Conservation (phyloP, 2,888 invertebrate species). For the Thera britannica region DNA sequence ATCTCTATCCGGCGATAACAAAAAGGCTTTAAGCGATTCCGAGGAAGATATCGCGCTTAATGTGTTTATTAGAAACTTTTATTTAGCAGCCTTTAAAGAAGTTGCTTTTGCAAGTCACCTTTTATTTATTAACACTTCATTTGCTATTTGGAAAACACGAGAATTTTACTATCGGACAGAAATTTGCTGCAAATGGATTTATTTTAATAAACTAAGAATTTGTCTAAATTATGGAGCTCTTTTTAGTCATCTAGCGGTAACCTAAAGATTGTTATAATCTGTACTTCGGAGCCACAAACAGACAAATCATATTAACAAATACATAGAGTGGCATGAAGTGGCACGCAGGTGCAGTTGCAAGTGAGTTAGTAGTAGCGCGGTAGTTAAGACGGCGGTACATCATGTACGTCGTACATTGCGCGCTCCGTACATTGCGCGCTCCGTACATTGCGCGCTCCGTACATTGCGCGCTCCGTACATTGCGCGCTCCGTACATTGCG, state of each 20-base stretch:
- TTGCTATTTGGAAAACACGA: not conserved
- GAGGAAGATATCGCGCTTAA: constrained; percentile 25
- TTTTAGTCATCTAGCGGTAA: no score
- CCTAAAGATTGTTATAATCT: no score
- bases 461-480: no score
- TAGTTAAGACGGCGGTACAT: constrained; percentile 12
- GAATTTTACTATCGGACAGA: not conserved
- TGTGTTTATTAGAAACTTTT: constrained; percentile 27
- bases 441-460: not conserved
- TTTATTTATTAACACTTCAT: constrained; percentile 17
- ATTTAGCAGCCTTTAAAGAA: constrained; percentile 14
- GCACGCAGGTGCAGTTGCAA: not conserved
- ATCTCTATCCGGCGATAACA: constrained; percentile 19
- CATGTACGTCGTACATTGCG: not conserved
- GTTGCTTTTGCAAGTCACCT: constrained; percentile 4
- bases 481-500: not conserved
- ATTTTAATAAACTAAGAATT: no score
- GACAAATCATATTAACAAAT: not conserved
- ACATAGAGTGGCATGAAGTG: not conserved
- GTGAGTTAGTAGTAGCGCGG: constrained; percentile 1
- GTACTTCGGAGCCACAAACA: not conserved
- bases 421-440: not conserved
- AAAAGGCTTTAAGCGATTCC: constrained; percentile 24
- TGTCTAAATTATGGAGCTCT: no score
- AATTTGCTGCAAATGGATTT: not conserved